These are phyloP conservation scores for Microtus pennsylvanicus DNA, from an alignment of 2,113 vertebrate species.

Conservation along the genomic window DNA sequence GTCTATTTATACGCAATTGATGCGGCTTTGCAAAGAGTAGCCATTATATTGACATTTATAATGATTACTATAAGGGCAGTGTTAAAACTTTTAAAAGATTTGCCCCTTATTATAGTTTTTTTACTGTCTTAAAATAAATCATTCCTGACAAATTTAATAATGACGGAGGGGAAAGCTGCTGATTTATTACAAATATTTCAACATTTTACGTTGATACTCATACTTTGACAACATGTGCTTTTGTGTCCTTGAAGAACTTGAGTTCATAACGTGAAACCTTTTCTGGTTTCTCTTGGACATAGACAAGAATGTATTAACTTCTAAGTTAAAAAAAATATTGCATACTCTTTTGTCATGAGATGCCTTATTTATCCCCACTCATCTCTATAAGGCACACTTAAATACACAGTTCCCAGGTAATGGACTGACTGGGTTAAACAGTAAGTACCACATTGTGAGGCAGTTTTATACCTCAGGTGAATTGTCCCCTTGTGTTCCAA, in stretches of 20 bases:
- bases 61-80: background rate
- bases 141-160: constrained; percentile 28
- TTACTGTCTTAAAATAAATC: constrained; percentile 28
- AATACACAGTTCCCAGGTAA: background rate
- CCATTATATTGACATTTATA: background rate
- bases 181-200: background rate
- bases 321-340: background rate
- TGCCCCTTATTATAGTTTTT: background rate
- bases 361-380: background rate
- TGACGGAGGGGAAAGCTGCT: background rate
- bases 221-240: background rate
- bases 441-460: background rate
- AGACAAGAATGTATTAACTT: background rate
- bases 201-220: background rate
- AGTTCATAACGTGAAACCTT: background rate
- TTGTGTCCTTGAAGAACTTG: background rate
- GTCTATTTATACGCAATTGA: constrained; percentile 2
- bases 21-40: constrained; percentile 4
- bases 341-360: background rate
- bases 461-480: background rate
- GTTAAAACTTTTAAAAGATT: constrained; percentile 19
- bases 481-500: background rate
- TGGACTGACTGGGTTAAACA: background rate
- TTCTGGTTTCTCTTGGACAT: background rate
- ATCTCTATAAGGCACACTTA: background rate